Evolutionary conservation across 2,888 invertebrate species (phyloP).

Genomic region (Timandra comae): DNA sequence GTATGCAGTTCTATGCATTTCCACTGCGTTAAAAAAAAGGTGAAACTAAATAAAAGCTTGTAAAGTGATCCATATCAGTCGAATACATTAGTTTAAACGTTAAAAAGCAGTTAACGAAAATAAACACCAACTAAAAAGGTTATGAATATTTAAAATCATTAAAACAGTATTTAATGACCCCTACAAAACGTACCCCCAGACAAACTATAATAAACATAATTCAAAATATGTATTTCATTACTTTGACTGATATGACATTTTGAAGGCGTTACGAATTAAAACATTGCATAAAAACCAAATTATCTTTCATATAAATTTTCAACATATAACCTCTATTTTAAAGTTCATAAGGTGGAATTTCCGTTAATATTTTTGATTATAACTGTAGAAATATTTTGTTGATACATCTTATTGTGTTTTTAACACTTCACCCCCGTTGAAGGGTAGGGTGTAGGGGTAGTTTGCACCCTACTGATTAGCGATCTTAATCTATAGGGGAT

Average conservation of each 20-base stretch:
- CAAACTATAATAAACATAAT: slow-evolving; percentile 40
- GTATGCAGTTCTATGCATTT: too few relatives aligned
- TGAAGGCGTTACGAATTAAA: slow-evolving; percentile 73
- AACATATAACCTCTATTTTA: slow-evolving; percentile 13
- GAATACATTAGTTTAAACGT: too few relatives aligned
- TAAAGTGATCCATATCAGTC: too few relatives aligned
- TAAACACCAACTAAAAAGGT: slow-evolving; percentile 12
- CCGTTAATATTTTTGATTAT: slow-evolving; percentile 7
- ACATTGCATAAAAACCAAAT: background rate
- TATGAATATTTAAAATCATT: slow-evolving; percentile 37
- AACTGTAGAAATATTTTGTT: slow-evolving; percentile 16
- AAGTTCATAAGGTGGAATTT: slow-evolving; percentile 23
- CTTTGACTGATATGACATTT: slow-evolving; percentile 74
- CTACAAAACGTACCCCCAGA: slow-evolving; percentile 51
- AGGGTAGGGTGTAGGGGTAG: slow-evolving; percentile 53
- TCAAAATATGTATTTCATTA: slow-evolving; percentile 69
- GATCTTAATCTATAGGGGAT: slow-evolving; percentile 69
- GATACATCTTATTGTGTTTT: slow-evolving; percentile 72
- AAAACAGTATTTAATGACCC: slow-evolving; percentile 31
- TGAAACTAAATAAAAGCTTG: too few relatives aligned
- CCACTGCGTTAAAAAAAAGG: too few relatives aligned
- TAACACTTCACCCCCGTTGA: slow-evolving; percentile 64
- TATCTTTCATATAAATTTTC: background rate
- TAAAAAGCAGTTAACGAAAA: slow-evolving; percentile 8
- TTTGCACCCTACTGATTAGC: slow-evolving; percentile 74